phyloP scores from a whole-genome alignment of 2,888 invertebrate genomes.

The Agonopterix heracliana region DNA sequence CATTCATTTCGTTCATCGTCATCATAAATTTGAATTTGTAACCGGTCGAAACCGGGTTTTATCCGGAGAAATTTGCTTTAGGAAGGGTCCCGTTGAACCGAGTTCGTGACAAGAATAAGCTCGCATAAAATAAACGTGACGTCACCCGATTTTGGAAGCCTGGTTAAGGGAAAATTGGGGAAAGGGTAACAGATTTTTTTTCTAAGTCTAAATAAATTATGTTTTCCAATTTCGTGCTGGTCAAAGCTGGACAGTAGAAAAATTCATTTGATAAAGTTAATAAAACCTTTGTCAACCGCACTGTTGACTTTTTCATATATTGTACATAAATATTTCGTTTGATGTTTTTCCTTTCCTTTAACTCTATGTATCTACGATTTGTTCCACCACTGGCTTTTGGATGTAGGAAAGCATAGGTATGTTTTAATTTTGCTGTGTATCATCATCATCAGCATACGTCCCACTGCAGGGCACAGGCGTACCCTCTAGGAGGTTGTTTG shows the following conservation, averaged over 20 bases:
- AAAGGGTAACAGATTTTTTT: neutral
- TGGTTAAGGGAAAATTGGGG: neutral
- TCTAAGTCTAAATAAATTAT: neutral
- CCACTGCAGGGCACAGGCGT: too few relatives aligned
- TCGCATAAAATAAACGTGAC: neutral
- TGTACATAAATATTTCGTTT: neutral
- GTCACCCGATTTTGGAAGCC: neutral
- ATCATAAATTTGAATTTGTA: constrained; percentile 17
- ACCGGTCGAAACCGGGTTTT: constrained; percentile 10
- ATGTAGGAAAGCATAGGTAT: too few relatives aligned
- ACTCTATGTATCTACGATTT: too few relatives aligned
- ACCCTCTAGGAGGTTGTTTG: too few relatives aligned
- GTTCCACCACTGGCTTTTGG: too few relatives aligned
- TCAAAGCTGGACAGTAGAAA: neutral
- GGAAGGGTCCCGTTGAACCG: constrained; percentile 1
- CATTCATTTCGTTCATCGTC: constrained; percentile 19
- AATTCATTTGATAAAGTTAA: neutral
- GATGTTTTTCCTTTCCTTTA: too few relatives aligned
- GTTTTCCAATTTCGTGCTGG: neutral
- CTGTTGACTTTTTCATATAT: neutral
- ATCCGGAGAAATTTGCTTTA: constrained; percentile 16
- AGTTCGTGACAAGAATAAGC: constrained; percentile 7
- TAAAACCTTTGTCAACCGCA: too few relatives aligned
- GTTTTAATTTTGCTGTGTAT: too few relatives aligned
- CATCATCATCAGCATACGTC: too few relatives aligned